Evolutionary conservation across 2,888 invertebrate genomes (phyloP).

Genomic region (Leistus spinibarbis): DNA sequence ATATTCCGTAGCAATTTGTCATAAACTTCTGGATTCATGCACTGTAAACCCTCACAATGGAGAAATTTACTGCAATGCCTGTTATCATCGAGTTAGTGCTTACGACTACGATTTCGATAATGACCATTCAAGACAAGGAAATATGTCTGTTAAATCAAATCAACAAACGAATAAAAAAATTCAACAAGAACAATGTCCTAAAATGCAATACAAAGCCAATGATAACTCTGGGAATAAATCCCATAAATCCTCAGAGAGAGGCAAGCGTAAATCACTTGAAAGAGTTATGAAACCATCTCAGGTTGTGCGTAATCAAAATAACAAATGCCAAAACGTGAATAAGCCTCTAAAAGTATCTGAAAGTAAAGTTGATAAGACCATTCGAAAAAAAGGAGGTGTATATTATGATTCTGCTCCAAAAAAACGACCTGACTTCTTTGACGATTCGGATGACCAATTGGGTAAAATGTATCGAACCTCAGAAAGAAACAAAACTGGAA

Average conservation of each 20-base stretch:
- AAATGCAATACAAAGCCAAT: too few relatives aligned
- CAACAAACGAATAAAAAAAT: not conserved
- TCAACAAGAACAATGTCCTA: not conserved
- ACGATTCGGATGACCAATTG: not conserved
- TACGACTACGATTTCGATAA: slow-evolving; percentile 1
- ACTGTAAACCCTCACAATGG: slow-evolving; percentile 49
- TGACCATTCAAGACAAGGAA: not conserved
- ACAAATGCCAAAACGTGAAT: too few relatives aligned
- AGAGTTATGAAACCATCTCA: too few relatives aligned
- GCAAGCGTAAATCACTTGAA: too few relatives aligned
- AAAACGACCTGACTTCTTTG: not conserved
- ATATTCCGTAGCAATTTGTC: slow-evolving; percentile 44
- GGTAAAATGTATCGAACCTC: not conserved
- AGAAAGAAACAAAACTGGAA: not conserved
- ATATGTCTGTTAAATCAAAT: not conserved
- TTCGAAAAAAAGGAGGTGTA: too few relatives aligned
- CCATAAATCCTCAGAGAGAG: too few relatives aligned
- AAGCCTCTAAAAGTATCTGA: too few relatives aligned
- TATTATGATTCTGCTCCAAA: not conserved
- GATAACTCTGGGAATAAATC: too few relatives aligned
- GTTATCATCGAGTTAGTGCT: slow-evolving; percentile 44
- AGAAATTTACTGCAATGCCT: slow-evolving; percentile 53
- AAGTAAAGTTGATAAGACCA: too few relatives aligned
- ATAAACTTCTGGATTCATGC: slow-evolving; percentile 51
- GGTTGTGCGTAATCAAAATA: too few relatives aligned